A percentile compares a stretch with the other conserved stretches of the same genome.
Conservation (phyloP, 2,113 vertebrate genomes). For the Tricholaema leucomelas region DNA sequence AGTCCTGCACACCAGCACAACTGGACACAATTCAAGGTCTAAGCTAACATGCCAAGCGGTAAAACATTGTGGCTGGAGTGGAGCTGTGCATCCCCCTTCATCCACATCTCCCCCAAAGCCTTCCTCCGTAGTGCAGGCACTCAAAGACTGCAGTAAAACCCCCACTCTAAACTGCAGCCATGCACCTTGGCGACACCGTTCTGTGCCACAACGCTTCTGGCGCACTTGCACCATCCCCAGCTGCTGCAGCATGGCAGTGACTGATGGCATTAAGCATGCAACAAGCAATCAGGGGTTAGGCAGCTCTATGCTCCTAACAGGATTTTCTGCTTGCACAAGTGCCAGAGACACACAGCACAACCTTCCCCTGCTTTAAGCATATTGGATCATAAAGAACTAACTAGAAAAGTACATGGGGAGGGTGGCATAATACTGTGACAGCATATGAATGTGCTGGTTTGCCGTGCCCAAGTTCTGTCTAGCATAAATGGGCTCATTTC, state of each 20-base stretch:
- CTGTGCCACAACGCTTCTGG: neutral
- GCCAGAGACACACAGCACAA: neutral
- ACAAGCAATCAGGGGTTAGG: neutral
- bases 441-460: constrained; percentile 27
- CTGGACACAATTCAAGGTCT: neutral
- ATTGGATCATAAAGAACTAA: neutral
- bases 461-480: constrained; percentile 15
- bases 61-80: fast-evolving
- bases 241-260: fast-evolving
- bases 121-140: fast-evolving
- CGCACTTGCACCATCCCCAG: neutral
- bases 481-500: constrained; percentile 22
- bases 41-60: neutral
- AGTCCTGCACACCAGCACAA: neutral
- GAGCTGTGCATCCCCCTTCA: neutral
- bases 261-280: neutral
- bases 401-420: neutral
- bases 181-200: fast-evolving
- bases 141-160: neutral
- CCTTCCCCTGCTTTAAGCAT: neutral
- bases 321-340: constrained; percentile 8
- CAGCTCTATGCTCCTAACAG: neutral
- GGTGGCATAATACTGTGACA: neutral
- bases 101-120: neutral
- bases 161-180: fast-evolving